Evolutionary conservation across 2,113 vertebrate genomes (phyloP), one percentile per base, ranked within the genome.

Genomic region (Pedetes capensis): DNA sequence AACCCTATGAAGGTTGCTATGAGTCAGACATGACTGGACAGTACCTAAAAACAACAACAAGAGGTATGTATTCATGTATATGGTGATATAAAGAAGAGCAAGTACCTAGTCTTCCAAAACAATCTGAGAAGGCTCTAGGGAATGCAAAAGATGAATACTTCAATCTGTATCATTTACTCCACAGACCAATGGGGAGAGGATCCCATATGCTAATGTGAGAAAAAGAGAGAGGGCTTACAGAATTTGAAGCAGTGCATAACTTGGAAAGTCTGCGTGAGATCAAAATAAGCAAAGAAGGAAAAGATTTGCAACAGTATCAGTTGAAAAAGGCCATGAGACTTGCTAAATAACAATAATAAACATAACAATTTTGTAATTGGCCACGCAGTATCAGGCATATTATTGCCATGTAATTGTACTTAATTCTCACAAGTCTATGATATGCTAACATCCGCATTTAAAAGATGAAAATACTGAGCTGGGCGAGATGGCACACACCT

Each of bases 181-280:
- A 29, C 8, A 55, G 32, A 53, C 1, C 12, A 53, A 7, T 3
- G 25, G 6, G 11, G 4, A 47, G 8, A 9, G 29, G 42, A 1
- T 2, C 20, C n/a, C 5, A 63, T 6, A 6, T 71, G 2, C 22
- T 76, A 5, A 92, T 1, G 8, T 23, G n/a, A 76, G 25, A 72
- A 18, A 64, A 75, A 64, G 17, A n/a, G n/a, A 71, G 10, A 14
- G 12, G 4, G 0, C 3, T 25, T 10, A 3, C 1, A 34, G 0
- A 2, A 51, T 37, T 8, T 59, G 29, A 8, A 83, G 1, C 1
- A 81, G 10, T 10, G 42, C 3, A 12, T 17, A 71, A 22, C 11
- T 57, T 63, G 34, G 37, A 71, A 93, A 76, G 27, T 78, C 51
- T 51, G 4, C 55, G 51, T 47, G 42, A 39, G 14, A 61, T 42